Percentiles rank a stretch among this genome's conserved stretches.
These are phyloP conservation scores for Drosophila teissieri DNA, from an alignment of 1,140 invertebrate genomes.

Conservation along the genomic window DNA sequence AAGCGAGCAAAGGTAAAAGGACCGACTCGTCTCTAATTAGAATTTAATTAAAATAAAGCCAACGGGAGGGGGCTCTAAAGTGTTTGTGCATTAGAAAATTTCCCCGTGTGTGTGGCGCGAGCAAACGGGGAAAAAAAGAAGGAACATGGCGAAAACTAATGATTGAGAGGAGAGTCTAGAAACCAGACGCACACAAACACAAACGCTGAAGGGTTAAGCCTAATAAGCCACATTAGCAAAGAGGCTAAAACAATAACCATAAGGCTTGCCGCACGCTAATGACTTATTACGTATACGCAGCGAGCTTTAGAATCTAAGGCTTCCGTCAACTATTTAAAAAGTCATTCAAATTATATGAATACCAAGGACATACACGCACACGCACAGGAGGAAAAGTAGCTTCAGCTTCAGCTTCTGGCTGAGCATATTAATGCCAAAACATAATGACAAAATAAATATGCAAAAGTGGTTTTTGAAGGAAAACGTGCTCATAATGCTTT, in stretches of 20 bases:
- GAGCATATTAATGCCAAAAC: conserved; percentile 80
- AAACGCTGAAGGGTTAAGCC: conserved; percentile 46
- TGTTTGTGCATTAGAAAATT: conserved; percentile 29
- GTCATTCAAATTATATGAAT: conserved; percentile 84
- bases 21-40: conserved; percentile 74
- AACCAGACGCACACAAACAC: conserved; percentile 12
- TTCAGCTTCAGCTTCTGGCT: conserved; percentile 4
- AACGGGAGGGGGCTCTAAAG: neutral
- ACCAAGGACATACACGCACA: conserved; percentile 43
- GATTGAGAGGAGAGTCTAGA: neutral
- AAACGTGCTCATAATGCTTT: conserved; percentile 78
- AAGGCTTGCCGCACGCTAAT: conserved; percentile 58
- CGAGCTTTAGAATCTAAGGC: conserved; percentile 17
- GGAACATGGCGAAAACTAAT: conserved; percentile 19
- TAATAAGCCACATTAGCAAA: conserved; percentile 82
- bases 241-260: conserved; percentile 47
- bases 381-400: conserved; percentile 11
- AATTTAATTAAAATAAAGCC: conserved; percentile 84
- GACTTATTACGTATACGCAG: conserved; percentile 71
- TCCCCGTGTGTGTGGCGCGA: neutral
- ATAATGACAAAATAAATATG: conserved; percentile 85
- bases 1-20: conserved; percentile 1
- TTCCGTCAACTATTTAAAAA: conserved; percentile 83
- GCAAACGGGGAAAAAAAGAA: neutral
- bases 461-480: conserved; percentile 78